phyloP scores from a whole-genome alignment of 2,888 invertebrate species.

The Chromoteleia sp. region DNA sequence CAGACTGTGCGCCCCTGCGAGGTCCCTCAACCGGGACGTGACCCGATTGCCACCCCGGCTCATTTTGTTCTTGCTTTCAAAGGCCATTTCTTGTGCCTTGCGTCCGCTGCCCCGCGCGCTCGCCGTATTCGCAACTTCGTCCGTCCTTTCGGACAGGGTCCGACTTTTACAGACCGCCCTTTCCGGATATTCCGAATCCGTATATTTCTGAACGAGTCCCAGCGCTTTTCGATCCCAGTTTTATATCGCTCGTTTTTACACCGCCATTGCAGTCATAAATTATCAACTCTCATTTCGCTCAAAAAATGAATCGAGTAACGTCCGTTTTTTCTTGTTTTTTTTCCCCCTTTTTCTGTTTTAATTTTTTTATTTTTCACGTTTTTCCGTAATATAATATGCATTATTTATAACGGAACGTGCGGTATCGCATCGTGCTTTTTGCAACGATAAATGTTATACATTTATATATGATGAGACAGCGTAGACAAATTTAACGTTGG shows the following conservation, averaged over 20 bases:
- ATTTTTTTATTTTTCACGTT: conserved; percentile 3
- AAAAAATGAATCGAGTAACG: conserved; percentile 45
- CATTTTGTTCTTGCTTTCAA: conserved; percentile 66
- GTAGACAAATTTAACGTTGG: conserved; percentile 32
- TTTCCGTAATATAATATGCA: conserved; percentile 41
- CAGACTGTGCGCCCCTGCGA: conserved; percentile 58
- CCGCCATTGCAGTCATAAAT: conserved; percentile 44
- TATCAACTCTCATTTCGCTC: conserved; percentile 59
- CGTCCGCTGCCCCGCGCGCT: conserved; percentile 6
- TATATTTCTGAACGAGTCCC: conserved; percentile 73
- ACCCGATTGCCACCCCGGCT: conserved; percentile 62
- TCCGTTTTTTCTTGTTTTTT: too few species aligned
- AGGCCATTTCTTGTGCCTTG: conserved; percentile 52
- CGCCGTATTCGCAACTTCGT: conserved; percentile 11
- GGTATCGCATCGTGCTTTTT: conserved; percentile 47
- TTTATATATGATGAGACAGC: conserved; percentile 54
- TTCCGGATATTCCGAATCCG: conserved; percentile 78
- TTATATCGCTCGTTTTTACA: conserved; percentile 62
- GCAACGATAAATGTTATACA: conserved; percentile 43
- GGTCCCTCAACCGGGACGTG: conserved; percentile 64
- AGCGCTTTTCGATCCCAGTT: conserved; percentile 49
- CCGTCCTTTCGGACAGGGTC: conserved; percentile 73
- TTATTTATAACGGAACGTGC: conserved; percentile 53
- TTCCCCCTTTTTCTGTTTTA: not conserved
- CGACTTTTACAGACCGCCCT: conserved; percentile 76